A percentile compares a stretch with the other conserved stretches of the same genome.
Evolutionary conservation across 2,888 invertebrate genomes (phyloP).

Genomic region (Tuberolachnus salignus): DNA sequence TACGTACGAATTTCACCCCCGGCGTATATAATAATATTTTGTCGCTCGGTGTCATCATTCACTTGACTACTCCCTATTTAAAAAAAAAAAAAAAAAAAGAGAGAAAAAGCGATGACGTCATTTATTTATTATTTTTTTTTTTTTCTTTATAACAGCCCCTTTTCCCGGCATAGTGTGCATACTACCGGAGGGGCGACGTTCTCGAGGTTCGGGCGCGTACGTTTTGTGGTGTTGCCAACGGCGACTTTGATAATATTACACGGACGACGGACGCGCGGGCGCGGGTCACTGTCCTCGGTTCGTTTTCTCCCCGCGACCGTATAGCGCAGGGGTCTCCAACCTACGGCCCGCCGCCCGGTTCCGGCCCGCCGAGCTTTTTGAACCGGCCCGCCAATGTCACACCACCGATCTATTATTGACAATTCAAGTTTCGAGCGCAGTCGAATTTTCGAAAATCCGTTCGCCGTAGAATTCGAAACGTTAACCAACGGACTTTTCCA

Average conservation of each 20-base stretch:
- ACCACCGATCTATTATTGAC: too few species aligned
- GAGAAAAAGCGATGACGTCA: conserved; percentile 53
- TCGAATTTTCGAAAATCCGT: too few species aligned
- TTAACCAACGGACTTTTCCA: too few species aligned
- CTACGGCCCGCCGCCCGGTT: too few species aligned
- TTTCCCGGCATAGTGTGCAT: conserved; percentile 1
- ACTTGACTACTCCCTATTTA: conserved; percentile 30
- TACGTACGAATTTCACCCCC: background rate
- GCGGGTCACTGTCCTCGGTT: conserved; percentile 13
- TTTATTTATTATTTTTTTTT: too few species aligned
- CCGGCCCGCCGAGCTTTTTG: too few species aligned
- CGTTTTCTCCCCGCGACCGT: conserved; percentile 6
- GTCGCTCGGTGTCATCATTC: conserved; percentile 32
- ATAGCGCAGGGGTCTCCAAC: too few species aligned
- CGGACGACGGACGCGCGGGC: too few species aligned
- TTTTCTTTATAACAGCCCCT: conserved; percentile 24
- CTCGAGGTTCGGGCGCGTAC: conserved; percentile 21
- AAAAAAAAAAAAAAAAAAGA: too few species aligned
- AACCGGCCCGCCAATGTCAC: too few species aligned
- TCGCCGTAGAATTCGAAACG: too few species aligned
- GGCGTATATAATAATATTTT: background rate
- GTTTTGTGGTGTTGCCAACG: conserved; percentile 47
- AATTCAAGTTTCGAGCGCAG: too few species aligned
- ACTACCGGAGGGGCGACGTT: conserved; percentile 5
- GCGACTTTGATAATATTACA: conserved; percentile 38